These are phyloP conservation scores for Schizopygopsis malacanthus DNA, from an alignment of 2,797 vertebrate genomes.

Conservation along the genomic window DNA sequence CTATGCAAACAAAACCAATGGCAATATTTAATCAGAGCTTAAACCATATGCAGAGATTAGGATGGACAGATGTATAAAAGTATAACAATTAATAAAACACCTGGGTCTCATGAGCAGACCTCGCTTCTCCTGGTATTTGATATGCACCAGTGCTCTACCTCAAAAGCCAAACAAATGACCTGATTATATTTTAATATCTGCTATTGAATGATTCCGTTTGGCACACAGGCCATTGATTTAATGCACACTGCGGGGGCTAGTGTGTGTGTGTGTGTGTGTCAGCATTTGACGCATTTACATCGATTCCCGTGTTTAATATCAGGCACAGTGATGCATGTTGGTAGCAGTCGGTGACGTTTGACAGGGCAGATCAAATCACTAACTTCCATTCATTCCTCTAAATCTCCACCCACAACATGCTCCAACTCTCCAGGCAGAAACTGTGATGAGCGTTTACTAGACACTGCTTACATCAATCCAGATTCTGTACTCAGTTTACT, in stretches of 20 bases:
- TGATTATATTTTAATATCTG: conserved; percentile 34
- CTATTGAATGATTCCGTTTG: conserved; percentile 21
- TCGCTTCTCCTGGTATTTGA: neutral
- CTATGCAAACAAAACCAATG: neutral
- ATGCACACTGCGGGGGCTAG: conserved; percentile 6
- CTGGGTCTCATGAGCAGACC: conserved; percentile 20
- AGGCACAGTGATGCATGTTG: conserved; percentile 39
- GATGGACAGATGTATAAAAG: conserved; percentile 20
- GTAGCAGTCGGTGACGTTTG: neutral
- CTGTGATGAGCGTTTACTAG: conserved; percentile 21
- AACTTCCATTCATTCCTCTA: conserved; percentile 23
- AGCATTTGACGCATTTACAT: conserved; percentile 27
- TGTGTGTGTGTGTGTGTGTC: neutral
- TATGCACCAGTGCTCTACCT: conserved; percentile 18
- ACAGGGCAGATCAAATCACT: neutral
- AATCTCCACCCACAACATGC: conserved; percentile 5
- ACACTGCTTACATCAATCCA: conserved; percentile 17
- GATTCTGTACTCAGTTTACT: neutral
- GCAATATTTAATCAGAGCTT: conserved; percentile 38
- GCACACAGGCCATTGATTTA: conserved; percentile 15
- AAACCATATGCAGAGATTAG: conserved; percentile 34
- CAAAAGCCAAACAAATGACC: conserved; percentile 38
- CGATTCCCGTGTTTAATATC: conserved; percentile 14
- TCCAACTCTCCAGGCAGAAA: conserved; percentile 30
- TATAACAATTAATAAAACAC: conserved; percentile 26